Conservation (phyloP, 2,113 vertebrate species). For the Petaurus breviceps region DNA sequence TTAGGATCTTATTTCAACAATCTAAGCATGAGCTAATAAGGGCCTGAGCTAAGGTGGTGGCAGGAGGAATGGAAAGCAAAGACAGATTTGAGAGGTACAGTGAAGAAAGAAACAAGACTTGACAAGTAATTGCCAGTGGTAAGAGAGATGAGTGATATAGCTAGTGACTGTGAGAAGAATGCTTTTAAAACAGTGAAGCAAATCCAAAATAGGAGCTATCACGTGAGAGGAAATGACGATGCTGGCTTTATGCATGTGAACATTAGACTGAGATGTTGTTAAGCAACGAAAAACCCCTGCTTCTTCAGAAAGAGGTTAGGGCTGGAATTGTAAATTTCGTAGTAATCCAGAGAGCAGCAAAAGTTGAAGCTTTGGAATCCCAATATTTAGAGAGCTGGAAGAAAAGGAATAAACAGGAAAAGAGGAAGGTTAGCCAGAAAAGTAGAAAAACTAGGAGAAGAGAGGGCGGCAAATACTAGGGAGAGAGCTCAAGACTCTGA, state of each 20-base stretch:
- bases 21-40: background rate
- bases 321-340: background rate
- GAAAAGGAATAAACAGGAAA: background rate
- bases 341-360: background rate
- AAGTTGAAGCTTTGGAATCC: background rate
- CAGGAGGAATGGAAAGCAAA: background rate
- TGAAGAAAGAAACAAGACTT: background rate
- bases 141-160: background rate
- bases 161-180: background rate
- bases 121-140: background rate
- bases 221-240: background rate
- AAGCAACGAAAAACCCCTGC: background rate
- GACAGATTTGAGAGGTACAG: background rate
- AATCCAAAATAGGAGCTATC: background rate
- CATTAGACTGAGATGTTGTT: background rate
- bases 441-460: background rate
- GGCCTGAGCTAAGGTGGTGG: background rate
- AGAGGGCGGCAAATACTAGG: background rate
- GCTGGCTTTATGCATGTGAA: background rate
- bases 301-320: conserved; percentile 1
- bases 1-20: background rate
- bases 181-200: background rate
- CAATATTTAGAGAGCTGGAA: background rate
- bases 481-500: background rate
- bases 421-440: background rate